Evolutionary conservation across 2,888 invertebrate genomes (phyloP).

Genomic region (Operophtera brumata): DNA sequence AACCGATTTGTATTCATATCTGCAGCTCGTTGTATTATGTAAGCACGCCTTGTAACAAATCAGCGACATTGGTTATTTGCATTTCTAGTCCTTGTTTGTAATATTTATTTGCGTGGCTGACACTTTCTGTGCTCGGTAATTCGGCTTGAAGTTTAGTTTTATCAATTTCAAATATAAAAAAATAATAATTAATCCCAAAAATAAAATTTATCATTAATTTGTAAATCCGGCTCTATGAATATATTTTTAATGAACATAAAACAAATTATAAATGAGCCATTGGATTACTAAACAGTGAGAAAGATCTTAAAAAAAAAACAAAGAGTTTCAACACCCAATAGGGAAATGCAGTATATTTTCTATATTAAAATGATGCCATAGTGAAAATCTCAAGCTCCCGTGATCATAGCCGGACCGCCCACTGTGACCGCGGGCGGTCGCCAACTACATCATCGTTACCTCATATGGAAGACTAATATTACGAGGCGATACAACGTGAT

Average conservation of each 20-base stretch:
- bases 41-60: conserved; percentile 58
- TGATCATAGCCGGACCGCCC: conserved; percentile 30
- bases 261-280: conserved; percentile 9
- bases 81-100: conserved; percentile 43
- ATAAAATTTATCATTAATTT: conserved; percentile 4
- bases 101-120: conserved; percentile 30
- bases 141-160: background rate
- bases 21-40: conserved; percentile 52
- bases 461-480: conserved; percentile 40
- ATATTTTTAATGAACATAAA: conserved; percentile 5
- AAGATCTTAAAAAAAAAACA: conserved; percentile 6
- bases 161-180: background rate
- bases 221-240: conserved; percentile 1
- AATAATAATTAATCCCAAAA: background rate
- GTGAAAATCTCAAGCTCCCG: conserved; percentile 34
- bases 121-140: background rate
- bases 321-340: conserved; percentile 11
- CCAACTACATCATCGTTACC: conserved; percentile 32
- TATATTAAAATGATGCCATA: conserved; percentile 29
- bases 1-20: conserved; percentile 59
- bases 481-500: conserved; percentile 33
- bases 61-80: conserved; percentile 53
- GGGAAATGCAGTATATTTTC: conserved; percentile 14
- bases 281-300: background rate
- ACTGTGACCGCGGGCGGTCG: conserved; percentile 28